Evolutionary conservation across 2,113 vertebrate species (phyloP), one percentile per base, ranked within the genome.

Genomic region (Theristicus caerulescens): DNA sequence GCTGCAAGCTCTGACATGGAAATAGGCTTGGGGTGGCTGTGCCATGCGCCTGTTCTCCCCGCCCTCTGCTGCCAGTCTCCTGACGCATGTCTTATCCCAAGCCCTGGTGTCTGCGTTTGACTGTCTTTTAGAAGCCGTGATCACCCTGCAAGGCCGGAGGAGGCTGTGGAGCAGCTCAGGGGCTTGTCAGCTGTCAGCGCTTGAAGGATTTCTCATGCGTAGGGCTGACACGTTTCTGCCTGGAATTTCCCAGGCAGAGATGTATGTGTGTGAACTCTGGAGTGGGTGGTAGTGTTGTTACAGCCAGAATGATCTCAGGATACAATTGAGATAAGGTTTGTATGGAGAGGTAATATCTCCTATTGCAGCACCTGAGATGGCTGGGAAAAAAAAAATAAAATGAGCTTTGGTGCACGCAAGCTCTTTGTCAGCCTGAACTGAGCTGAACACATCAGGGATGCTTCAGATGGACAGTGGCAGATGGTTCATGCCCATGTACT

Each of bases 271-370:
- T 13, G 51, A 25, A 27, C 79, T 40, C 83, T 42, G 59, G 8
- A 27, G 67, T 90, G 80, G 91, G 88, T 58, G 86, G 85, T 42
- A 59, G 83, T 78, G 76, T 64, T 90, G 83, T 62, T 88, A 80
- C 71, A 88, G 71, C 40, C 71, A 42, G 82, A 22, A 66, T 26
- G 58, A 94, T 54, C 72, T 80, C 26, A 95, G 80, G 54, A 13
- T 58, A 5, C 38, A 74, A 83, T 0, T 34, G 83, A 91, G 64
- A 13, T 18, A 62, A 73, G 21, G 47, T 83, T 89, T 80, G 46
- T 46, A 22, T 4, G 21, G 49, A 92, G 44, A 76, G n/a, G 46
- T 70, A 70, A 49, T 52, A 32, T 18, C 76, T 82, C 81, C 72
- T 86, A 86, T 4, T 81, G 69, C 47, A 74, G 55, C 26, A 59